A percentile compares a stretch with the other conserved stretches of the same genome.
These are phyloP conservation scores for Orius insidiosus DNA, from an alignment of 1,140 invertebrate genomes.

Conservation along the genomic window DNA sequence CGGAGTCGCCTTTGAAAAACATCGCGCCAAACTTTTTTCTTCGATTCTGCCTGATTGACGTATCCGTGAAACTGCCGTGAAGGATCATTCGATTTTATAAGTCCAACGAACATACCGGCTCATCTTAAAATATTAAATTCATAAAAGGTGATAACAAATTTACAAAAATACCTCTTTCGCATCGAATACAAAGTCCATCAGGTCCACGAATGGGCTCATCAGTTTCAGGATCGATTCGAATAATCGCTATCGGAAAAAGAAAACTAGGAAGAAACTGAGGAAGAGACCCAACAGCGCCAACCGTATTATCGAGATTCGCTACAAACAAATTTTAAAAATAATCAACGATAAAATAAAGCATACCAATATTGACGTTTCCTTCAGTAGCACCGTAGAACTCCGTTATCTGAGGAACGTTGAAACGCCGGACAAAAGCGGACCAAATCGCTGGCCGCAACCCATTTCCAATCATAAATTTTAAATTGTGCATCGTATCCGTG, in stretches of 20 bases:
- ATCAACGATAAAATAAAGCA: conserved; percentile 18
- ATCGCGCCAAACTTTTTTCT: conserved; percentile 49
- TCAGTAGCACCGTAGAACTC: conserved; percentile 65
- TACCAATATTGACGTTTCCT: conserved; percentile 52
- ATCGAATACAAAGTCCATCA: conserved; percentile 44
- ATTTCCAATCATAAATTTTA: conserved; percentile 30
- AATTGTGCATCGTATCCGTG: conserved; percentile 27
- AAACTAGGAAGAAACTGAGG: conserved; percentile 33
- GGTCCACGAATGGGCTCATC: conserved; percentile 26
- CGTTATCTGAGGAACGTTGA: conserved; percentile 40
- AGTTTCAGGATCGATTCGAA: conserved; percentile 30
- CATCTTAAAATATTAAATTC: too few relatives aligned
- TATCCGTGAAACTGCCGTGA: conserved; percentile 41
- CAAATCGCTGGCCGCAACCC: conserved; percentile 30
- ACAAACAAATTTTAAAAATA: conserved; percentile 18
- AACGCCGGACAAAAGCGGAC: conserved; percentile 35
- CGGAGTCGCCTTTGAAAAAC: conserved; percentile 51
- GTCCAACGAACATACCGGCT: conserved; percentile 63
- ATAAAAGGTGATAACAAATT: too few relatives aligned
- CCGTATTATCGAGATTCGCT: conserved; percentile 49
- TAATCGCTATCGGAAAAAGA: conserved; percentile 35
- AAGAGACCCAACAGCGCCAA: conserved; percentile 58
- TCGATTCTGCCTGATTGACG: conserved; percentile 40
- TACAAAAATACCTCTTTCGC: conserved; percentile 23
- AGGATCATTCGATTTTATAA: conserved; percentile 39